phyloP scores from a whole-genome alignment of 2,113 vertebrate species.

The Rhinolophus sinicus region DNA sequence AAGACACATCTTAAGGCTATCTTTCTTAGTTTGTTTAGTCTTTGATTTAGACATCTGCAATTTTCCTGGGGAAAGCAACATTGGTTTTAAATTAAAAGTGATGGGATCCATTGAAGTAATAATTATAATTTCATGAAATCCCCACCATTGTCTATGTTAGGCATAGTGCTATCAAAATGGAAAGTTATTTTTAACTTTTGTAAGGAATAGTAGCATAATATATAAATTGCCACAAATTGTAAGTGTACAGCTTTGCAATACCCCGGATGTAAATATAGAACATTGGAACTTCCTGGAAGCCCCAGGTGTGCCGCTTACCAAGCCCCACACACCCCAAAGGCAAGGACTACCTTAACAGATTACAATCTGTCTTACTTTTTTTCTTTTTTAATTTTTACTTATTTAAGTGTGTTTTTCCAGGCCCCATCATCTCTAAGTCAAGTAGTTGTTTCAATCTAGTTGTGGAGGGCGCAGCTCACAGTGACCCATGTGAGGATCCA shows the following conservation, averaged over 20 bases:
- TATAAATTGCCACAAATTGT: neutral
- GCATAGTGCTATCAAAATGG: neutral
- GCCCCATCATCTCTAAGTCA: too few relatives aligned
- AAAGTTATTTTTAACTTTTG: conserved; percentile 7
- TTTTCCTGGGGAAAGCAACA: neutral
- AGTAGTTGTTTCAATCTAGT: too few relatives aligned
- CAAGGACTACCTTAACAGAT: neutral
- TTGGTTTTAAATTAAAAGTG: conserved; percentile 29
- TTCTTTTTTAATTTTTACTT: neutral
- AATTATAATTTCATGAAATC: conserved; percentile 26
- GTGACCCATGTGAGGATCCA: too few relatives aligned
- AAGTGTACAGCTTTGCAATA: neutral
- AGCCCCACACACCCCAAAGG: neutral
- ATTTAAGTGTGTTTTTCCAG: too few relatives aligned
- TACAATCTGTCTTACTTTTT: neutral
- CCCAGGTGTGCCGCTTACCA: neutral
- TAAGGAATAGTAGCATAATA: neutral
- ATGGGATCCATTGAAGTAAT: neutral
- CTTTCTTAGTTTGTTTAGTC: neutral
- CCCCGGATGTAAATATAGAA: neutral
- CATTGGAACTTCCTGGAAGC: neutral
- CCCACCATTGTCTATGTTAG: neutral
- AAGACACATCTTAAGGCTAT: neutral
- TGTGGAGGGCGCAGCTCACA: too few relatives aligned
- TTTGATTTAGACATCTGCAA: neutral